Evolutionary conservation across 2,888 invertebrate species (phyloP), one percentile per base, ranked within the genome.

Genomic region (Tethea ocularis): DNA sequence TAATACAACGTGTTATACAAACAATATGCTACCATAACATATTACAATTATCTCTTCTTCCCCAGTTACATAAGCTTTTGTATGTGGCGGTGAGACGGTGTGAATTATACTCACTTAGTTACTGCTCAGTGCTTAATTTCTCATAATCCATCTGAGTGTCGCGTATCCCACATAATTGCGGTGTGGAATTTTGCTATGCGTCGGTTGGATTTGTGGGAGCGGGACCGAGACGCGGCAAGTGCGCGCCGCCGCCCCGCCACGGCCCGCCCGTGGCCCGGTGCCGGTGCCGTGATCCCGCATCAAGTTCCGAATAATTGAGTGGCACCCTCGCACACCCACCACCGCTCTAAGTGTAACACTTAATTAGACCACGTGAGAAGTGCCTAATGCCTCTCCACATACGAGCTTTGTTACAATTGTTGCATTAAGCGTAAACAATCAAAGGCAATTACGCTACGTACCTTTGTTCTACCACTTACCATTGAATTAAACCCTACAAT

Each of bases 351-450:
- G 88, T 85, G 84, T 86, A 80, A 78, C 85, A 82, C 88, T 89
- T 91, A 90, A 91, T 90, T 89, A 89, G 86, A 84, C 84, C 86
- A 88, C 86, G 86, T 85, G 89, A 88, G 86, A 84, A 81, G 80
- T 80, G 78, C 82, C 85, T 88, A 82, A 79, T 75, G 72, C 75
- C 74, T 69, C 82, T 80, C 77, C 69, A 70, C 64, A 66, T 61
- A 61, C 58, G 71, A 75, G 78, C 78, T 79, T 84, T 81, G 77
- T 82, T 80, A 77, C 80, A 76, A 77, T 80, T 80, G 82, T 80
- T 78, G 78, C 78, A 78, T 82, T 82, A 82, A 82, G 74, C 75
- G 75, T 74, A 78, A 81, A 82, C 82, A 83, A 84, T 82, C 70
- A 78, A 59, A 66, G 64, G 59, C 69, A 71, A 74, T 78, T 76